Evolutionary conservation across 2,113 vertebrate genomes (phyloP), one percentile per base, ranked within the genome.

Genomic region (Peromyscus polionotus): DNA sequence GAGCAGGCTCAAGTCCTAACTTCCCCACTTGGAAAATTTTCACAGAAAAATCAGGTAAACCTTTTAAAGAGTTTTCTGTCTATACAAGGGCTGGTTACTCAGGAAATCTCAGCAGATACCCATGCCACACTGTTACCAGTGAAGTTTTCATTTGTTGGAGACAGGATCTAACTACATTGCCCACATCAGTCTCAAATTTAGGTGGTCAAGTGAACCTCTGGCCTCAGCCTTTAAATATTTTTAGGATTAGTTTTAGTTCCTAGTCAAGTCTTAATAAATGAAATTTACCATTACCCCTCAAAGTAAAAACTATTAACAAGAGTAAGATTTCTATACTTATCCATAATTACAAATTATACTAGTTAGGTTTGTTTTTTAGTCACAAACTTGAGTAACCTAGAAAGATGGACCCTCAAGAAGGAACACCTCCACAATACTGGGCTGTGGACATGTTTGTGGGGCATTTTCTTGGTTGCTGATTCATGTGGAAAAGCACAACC

Each of bases 231-330:
- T 48, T 75, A 90, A 93, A 28, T 65, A 65, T 85, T 84, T 95
- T 90, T 61, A 96, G 33, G 42, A 92, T 65, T 61, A 87, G 83
- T 90, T 63, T 42, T 70, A n/a, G 31, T 88, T 87, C 28, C 59
- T 93, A 70, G 45, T 59, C 93, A 6, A 88, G 45, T 73, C 81
- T 92, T 26, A 80, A 51, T 90, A 95, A 91, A 80, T 54, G 12
- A 79, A 2, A 85, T 73, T 59, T 79, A 84, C 45, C 45, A 80
- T 48, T 90, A 95, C 70, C 83, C 68, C 26, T 81, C 93, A 93
- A 93, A 87, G 59, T 76, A 88, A 76, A 96, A 94, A 28, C 26
- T 36, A n/a, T 42, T 91, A 80, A 26, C 68, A 92, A 97, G 45
- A 91, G 95, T 70, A 96, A 88, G 54, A 86, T 26, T 42, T 95